Percentiles rank a stretch among this genome's conserved stretches.
phyloP scores from a whole-genome alignment of 2,797 vertebrate genomes.

The Gorsachius magnificus region DNA sequence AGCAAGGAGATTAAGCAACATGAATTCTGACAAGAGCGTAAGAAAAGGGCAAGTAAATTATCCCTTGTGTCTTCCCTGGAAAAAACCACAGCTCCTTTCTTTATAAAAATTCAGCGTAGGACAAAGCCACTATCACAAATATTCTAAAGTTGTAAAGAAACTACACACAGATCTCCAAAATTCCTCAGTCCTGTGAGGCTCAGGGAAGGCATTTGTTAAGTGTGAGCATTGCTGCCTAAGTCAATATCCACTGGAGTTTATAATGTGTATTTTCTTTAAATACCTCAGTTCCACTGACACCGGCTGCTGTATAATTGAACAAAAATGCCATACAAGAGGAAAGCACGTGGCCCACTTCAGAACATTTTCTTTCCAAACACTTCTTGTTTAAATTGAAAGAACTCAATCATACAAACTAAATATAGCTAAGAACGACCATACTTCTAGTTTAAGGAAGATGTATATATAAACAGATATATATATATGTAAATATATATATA shows the following conservation, averaged over 20 bases:
- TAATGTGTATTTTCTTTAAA: constrained; percentile 48
- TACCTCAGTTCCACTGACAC: neutral
- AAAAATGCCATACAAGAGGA: constrained; percentile 35
- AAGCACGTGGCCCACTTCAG: neutral
- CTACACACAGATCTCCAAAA: neutral
- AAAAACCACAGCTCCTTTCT: neutral
- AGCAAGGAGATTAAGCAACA: constrained; percentile 9
- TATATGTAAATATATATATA: neutral
- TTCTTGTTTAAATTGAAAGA: constrained; percentile 54
- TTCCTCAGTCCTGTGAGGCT: neutral
- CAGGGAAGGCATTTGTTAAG: neutral
- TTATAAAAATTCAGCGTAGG: neutral
- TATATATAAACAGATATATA: neutral
- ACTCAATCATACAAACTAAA: constrained; percentile 19
- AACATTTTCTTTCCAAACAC: constrained; percentile 68
- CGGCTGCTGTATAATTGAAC: neutral
- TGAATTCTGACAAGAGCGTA: neutral
- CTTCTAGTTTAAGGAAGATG: neutral
- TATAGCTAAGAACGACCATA: constrained; percentile 19
- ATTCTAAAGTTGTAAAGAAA: neutral
- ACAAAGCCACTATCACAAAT: neutral
- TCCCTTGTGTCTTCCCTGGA: neutral
- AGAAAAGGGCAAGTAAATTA: constrained; percentile 18
- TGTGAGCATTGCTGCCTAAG: neutral
- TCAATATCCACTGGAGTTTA: constrained; percentile 30